These are phyloP conservation scores for Thymelicus acteon DNA, from an alignment of 2,888 invertebrate genomes.

Conservation along the genomic window DNA sequence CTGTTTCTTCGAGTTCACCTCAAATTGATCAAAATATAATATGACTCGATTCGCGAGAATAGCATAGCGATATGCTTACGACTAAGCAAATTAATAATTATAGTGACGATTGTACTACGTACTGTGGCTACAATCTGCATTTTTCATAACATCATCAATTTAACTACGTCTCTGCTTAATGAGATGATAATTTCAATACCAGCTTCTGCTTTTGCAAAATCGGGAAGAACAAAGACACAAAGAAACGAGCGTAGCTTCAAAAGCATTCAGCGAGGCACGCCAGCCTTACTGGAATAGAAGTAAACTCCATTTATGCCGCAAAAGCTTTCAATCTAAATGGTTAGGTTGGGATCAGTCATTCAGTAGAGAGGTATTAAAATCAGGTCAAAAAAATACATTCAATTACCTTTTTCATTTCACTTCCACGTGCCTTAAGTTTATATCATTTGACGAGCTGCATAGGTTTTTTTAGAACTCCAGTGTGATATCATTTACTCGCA, in stretches of 20 bases:
- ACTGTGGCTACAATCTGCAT: no score
- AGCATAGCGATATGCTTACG: no score
- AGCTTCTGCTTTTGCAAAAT: background rate
- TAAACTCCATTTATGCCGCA: background rate
- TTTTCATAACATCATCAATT: background rate
- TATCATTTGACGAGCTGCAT: no score
- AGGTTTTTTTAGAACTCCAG: no score
- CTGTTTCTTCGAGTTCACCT: no score
- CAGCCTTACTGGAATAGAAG: background rate
- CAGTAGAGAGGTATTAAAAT: conserved; percentile 2
- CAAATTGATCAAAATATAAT: no score
- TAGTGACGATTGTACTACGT: no score
- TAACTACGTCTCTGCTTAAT: background rate
- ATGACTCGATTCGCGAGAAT: no score
- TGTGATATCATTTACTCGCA: no score
- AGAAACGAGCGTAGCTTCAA: conserved; percentile 4
- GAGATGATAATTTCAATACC: background rate
- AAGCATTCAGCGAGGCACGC: background rate
- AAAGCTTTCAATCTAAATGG: conserved; percentile 7
- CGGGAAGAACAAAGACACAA: background rate
- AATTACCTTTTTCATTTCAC: background rate
- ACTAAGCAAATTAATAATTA: no score
- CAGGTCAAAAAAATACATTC: background rate
- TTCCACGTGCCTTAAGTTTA: no score
- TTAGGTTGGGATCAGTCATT: conserved; percentile 3